Conservation (phyloP, 2,113 vertebrate species). For the Cinclus cinclus region DNA sequence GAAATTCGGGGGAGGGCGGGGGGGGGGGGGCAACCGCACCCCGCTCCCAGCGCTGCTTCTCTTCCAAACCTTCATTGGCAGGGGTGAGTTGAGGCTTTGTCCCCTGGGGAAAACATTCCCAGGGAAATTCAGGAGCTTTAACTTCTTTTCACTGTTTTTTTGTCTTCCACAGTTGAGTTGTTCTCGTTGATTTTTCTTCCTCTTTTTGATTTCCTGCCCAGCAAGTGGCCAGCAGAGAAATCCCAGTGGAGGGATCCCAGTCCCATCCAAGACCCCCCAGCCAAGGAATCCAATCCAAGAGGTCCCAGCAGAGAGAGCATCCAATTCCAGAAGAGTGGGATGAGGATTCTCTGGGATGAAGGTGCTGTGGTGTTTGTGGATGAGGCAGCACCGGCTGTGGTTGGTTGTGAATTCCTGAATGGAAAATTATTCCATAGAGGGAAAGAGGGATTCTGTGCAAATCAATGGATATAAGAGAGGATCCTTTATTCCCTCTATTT, state of each 20-base stretch:
- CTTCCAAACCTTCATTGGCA: neutral
- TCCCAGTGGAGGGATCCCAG: neutral
- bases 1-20: accelerated
- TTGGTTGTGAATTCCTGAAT: neutral
- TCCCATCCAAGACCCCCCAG: neutral
- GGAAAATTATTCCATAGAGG: neutral
- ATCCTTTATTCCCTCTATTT: neutral
- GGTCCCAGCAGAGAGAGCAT: neutral
- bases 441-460: neutral
- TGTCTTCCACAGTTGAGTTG: neutral
- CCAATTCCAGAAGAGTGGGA: neutral
- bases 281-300: neutral
- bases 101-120: neutral
- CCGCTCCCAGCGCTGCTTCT: neutral
- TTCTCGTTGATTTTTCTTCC: neutral
- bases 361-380: neutral
- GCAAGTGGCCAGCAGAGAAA: neutral
- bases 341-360: neutral
- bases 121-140: neutral
- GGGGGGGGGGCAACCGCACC: accelerated
- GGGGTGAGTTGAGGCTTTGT: neutral
- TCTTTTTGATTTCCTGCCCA: neutral
- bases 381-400: neutral
- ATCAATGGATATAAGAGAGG: neutral
- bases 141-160: neutral